Evolutionary conservation across 2,797 vertebrate species (phyloP), one percentile per base, ranked within the genome.

Genomic region (Pseudochromis fuscus): DNA sequence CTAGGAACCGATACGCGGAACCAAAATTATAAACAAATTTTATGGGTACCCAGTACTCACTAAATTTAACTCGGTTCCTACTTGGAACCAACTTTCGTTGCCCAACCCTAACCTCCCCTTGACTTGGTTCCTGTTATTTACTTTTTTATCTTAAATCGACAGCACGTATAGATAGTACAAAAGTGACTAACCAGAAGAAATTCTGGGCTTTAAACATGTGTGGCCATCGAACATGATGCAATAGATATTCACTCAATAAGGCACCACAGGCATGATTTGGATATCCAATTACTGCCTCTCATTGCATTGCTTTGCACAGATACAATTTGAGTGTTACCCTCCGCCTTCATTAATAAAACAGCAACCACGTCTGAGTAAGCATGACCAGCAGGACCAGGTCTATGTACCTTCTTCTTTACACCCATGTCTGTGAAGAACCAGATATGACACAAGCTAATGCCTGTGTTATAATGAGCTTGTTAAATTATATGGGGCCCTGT

Each of bases 401-500:
- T 45, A 5, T n/a, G n/a, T 30, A 72, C 67, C 45, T 67, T 71
- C 46, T 63, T n/a, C n/a, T n/a, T n/a, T 19, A 33, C 21, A 77
- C 21, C 19, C 23, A 37, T 75, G 16, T 75, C 45, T 42, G 23
- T 28, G 33, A 68, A 40, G 73, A 21, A 66, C 49, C 61, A 66
- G 67, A 57, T 75, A 61, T 83, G 82, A 87, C 87, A 88, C 73
- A 63, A 60, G 57, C 65, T 79, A 79, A 87, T 77, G 77, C 62
- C 1, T 28, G 70, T 65, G 81, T 88, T 19, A 13, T 88, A 94
- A 95, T 92, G 84, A 94, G 91, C 87, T 89, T 63, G 77, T 94
- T 93, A 92, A 92, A 93, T 16, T 73, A 79, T 88, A 93, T 85
- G 90, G 83, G 52, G 80, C 82, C 81, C 90, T 86, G 91, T 93